phyloP scores from a whole-genome alignment of 2,888 invertebrate genomes.

The Drosophila monieri region DNA sequence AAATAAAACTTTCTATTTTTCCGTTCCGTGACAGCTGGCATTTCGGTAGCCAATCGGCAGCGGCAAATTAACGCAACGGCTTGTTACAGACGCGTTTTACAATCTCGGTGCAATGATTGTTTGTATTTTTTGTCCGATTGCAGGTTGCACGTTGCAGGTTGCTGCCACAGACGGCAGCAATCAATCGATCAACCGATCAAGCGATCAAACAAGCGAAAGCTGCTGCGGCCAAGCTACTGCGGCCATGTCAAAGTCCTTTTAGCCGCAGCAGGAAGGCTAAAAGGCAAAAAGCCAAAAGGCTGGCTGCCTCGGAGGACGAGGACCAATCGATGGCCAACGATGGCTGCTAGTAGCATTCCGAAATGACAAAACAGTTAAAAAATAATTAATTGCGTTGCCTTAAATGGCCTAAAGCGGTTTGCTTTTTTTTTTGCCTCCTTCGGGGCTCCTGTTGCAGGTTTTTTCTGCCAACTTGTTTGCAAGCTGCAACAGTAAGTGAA shows the following conservation, averaged over 20 bases:
- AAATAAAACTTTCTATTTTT: slow-evolving; percentile 62
- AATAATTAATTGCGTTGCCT: slow-evolving; percentile 84
- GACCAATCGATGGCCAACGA: slow-evolving; percentile 71
- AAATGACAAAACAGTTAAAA: slow-evolving; percentile 84
- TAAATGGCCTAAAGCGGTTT: slow-evolving; percentile 83
- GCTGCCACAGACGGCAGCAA: slow-evolving; percentile 70
- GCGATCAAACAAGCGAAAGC: slow-evolving; percentile 80
- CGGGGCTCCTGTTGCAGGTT: slow-evolving; percentile 47
- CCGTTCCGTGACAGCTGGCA: slow-evolving; percentile 31
- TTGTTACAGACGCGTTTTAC: slow-evolving; percentile 78
- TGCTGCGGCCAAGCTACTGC: slow-evolving; percentile 49
- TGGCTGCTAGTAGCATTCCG: slow-evolving; percentile 79
- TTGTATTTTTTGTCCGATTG: slow-evolving; percentile 19
- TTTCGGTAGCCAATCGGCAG: slow-evolving; percentile 81
- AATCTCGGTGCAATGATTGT: slow-evolving; percentile 58
- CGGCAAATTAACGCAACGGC: slow-evolving; percentile 83
- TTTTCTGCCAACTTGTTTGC: slow-evolving; percentile 57
- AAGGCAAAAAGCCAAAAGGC: slow-evolving; percentile 32
- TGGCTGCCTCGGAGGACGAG: slow-evolving; percentile 40
- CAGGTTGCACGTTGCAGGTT: slow-evolving; percentile 11
- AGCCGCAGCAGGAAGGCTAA: slow-evolving; percentile 46
- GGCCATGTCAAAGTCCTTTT: slow-evolving; percentile 77
- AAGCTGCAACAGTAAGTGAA: slow-evolving; percentile 52
- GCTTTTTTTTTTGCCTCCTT: slow-evolving; percentile 51
- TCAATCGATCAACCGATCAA: slow-evolving; percentile 83